Evolutionary conservation across 2,113 vertebrate genomes (phyloP).

Genomic region (Emydura subglobosa): DNA sequence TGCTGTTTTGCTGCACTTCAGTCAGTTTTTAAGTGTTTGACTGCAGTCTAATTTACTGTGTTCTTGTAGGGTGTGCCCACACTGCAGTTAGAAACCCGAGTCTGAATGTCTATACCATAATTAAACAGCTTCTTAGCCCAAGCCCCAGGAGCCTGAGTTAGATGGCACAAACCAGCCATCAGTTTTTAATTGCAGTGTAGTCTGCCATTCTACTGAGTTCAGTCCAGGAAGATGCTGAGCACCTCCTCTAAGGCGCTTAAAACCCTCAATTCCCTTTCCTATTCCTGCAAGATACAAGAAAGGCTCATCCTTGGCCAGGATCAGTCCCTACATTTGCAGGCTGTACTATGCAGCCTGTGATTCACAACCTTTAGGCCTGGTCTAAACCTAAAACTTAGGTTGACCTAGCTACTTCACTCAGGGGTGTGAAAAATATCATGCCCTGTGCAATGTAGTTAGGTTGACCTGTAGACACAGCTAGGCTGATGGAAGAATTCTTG

Average conservation of each 20-base stretch:
- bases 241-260: background rate
- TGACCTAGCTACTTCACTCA: too few relatives aligned
- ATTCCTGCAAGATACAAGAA: constrained; percentile 22
- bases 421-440: too few relatives aligned
- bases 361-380: background rate
- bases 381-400: too few relatives aligned
- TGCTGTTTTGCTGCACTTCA: background rate
- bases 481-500: too few relatives aligned
- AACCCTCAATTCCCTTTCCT: background rate
- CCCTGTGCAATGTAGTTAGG: too few relatives aligned
- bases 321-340: background rate
- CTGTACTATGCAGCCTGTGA: background rate
- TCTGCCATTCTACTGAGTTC: constrained; percentile 29
- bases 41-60: constrained; percentile 1
- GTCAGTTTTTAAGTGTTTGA: background rate
- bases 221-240: background rate
- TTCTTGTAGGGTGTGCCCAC: background rate
- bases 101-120: too few relatives aligned
- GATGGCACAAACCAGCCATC: too few relatives aligned
- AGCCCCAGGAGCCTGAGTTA: too few relatives aligned
- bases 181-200: background rate
- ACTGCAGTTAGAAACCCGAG: too few relatives aligned
- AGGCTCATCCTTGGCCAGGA: background rate
- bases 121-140: too few relatives aligned
- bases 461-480: too few relatives aligned